These are phyloP conservation scores for Dermatemys mawii DNA, from an alignment of 2,113 vertebrate genomes.

Conservation along the genomic window DNA sequence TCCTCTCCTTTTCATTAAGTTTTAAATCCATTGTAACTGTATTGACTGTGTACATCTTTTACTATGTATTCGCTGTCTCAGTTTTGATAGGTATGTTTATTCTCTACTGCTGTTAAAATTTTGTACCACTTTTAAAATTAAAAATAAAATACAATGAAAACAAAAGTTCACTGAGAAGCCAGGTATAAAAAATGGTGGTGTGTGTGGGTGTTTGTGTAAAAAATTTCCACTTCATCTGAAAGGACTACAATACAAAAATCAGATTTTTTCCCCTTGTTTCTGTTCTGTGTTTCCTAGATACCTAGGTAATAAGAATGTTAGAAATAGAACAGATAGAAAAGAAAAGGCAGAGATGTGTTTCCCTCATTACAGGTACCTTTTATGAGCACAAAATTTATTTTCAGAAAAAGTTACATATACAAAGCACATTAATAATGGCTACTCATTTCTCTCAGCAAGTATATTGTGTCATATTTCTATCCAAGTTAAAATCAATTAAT, in stretches of 20 bases:
- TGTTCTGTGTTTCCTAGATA: neutral
- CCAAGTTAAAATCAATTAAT: neutral
- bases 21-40: neutral
- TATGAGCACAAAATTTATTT: neutral
- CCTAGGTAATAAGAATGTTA: neutral
- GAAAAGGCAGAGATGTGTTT: neutral
- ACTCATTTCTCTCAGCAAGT: neutral
- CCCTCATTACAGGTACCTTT: neutral
- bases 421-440: neutral
- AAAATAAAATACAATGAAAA: neutral
- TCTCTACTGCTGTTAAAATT: neutral
- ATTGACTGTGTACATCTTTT: neutral
- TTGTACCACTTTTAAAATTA: neutral
- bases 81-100: neutral
- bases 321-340: neutral
- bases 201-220: neutral
- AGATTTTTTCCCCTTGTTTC: neutral
- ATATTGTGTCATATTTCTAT: neutral
- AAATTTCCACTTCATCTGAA: neutral
- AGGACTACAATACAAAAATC: neutral
- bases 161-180: no score
- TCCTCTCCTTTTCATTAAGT: neutral
- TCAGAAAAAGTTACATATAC: neutral
- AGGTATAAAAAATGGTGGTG: no score
- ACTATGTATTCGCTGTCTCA: neutral